These are phyloP conservation scores for Psilopsiagon aymara DNA, from an alignment of 2,113 vertebrate species.

Conservation along the genomic window DNA sequence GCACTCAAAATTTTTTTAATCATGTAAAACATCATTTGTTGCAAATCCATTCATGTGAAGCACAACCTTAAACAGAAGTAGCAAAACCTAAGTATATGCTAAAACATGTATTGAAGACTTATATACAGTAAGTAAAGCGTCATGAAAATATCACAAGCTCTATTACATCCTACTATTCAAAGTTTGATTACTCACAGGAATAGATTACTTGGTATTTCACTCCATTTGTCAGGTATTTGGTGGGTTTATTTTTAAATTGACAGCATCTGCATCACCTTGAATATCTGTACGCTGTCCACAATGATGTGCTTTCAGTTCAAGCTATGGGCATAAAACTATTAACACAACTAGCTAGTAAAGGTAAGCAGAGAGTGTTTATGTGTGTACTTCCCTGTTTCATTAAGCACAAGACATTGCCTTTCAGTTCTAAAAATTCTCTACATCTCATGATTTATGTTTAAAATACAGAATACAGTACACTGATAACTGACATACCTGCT, in stretches of 20 bases:
- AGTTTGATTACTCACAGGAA: neutral
- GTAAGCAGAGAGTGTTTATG: neutral
- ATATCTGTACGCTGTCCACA: neutral
- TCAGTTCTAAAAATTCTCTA: neutral
- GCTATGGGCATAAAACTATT: neutral
- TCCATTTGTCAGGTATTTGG: neutral
- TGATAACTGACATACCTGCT: slow-evolving; percentile 88
- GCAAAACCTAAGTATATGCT: neutral
- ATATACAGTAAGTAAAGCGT: neutral
- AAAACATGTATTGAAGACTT: neutral
- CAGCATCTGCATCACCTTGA: neutral
- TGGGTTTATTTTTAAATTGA: neutral
- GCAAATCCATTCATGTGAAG: neutral
- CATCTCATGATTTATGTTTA: neutral
- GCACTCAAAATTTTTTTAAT: neutral
- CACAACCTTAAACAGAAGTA: neutral
- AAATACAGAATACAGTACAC: neutral
- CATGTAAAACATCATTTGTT: neutral
- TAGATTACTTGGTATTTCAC: neutral
- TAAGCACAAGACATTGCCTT: neutral
- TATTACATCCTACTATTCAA: neutral
- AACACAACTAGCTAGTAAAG: neutral
- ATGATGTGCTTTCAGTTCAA: neutral
- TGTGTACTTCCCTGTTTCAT: neutral
- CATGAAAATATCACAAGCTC: neutral